These are phyloP conservation scores for Protosalanx chinensis DNA, from an alignment of 2,797 vertebrate genomes.

Conservation along the genomic window DNA sequence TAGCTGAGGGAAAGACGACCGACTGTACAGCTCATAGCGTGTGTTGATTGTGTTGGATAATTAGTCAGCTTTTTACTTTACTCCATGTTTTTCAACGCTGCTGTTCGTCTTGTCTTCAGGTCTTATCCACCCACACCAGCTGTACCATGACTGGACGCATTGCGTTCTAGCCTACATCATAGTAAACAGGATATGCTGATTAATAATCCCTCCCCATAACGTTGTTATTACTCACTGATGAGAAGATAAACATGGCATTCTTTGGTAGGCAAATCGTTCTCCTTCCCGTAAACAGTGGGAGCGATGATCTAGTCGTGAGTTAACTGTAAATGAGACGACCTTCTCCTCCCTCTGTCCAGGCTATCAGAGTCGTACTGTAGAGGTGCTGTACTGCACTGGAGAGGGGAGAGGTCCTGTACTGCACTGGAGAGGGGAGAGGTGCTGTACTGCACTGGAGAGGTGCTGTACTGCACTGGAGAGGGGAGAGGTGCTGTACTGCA, in stretches of 20 bases:
- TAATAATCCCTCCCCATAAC: slow-evolving; percentile 45
- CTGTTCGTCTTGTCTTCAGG: slow-evolving; percentile 11
- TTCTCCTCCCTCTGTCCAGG: slow-evolving; percentile 38
- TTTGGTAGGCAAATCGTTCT: slow-evolving; percentile 33
- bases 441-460: too few relatives aligned
- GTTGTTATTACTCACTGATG: slow-evolving; percentile 51
- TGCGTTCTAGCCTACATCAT: slow-evolving; percentile 40
- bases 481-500: too few relatives aligned
- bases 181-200: slow-evolving; percentile 62
- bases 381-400: neutral
- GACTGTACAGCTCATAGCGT: neutral
- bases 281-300: slow-evolving; percentile 24
- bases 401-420: too few relatives aligned
- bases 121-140: slow-evolving; percentile 40
- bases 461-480: too few relatives aligned
- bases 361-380: neutral
- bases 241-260: slow-evolving; percentile 55
- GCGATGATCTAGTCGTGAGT: slow-evolving; percentile 25
- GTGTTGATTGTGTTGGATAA: neutral
- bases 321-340: slow-evolving; percentile 42
- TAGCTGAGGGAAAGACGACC: slow-evolving; percentile 7
- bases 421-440: too few relatives aligned
- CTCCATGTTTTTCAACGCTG: slow-evolving; percentile 13
- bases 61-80: slow-evolving; percentile 7
- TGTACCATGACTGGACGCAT: slow-evolving; percentile 7